A percentile compares a stretch with the other conserved stretches of the same genome.
Conservation (phyloP, 2,797 vertebrate species). For the Spheniscus humboldti region DNA sequence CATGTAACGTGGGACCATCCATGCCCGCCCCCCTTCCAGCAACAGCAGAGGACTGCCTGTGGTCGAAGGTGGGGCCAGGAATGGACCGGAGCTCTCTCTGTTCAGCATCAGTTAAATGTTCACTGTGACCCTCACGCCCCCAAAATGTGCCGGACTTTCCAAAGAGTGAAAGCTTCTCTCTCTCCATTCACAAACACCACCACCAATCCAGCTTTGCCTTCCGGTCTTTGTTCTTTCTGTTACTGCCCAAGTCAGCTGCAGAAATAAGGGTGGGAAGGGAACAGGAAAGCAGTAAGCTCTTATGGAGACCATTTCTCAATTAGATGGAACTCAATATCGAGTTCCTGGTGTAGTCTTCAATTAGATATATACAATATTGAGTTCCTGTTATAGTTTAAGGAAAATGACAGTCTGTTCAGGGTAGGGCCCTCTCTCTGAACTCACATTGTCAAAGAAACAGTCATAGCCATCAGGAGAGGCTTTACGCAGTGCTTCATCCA, state of each 20-base stretch:
- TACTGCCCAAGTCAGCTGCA: background rate
- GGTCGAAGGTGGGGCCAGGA: background rate
- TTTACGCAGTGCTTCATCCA: slow-evolving; percentile 82
- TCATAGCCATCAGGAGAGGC: slow-evolving; percentile 88
- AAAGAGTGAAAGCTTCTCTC: background rate
- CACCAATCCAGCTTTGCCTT: background rate
- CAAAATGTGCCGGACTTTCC: background rate
- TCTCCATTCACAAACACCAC: background rate
- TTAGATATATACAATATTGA: background rate
- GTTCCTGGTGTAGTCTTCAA: background rate
- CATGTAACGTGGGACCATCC: accelerated
- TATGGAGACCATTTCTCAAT: background rate
- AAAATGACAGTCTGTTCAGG: background rate
- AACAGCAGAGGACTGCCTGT: background rate
- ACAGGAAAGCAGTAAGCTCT: background rate
- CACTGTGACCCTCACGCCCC: background rate
- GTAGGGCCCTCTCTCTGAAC: background rate
- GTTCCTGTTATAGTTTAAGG: background rate
- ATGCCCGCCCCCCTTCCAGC: background rate
- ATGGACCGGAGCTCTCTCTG: background rate
- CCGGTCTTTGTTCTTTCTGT: background rate
- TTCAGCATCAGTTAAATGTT: background rate
- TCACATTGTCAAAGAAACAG: slow-evolving; percentile 93
- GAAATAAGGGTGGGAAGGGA: background rate
- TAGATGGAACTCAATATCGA: background rate